phyloP scores from a whole-genome alignment of 2,113 vertebrate species.

The Gambusia affinis region DNA sequence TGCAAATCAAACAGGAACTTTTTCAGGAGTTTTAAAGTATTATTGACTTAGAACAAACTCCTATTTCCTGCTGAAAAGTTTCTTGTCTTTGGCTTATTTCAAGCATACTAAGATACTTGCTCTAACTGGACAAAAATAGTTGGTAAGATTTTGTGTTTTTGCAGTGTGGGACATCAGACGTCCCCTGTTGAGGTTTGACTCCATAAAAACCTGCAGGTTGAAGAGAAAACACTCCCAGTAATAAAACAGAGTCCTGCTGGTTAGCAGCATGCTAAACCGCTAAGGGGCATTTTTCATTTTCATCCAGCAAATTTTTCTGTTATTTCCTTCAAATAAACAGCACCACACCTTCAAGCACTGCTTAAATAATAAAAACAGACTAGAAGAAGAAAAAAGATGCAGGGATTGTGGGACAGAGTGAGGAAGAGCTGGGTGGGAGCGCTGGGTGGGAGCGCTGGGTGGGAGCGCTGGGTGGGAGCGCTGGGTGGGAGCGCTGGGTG shows the following conservation, averaged over 20 bases:
- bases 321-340: not conserved
- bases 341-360: not conserved
- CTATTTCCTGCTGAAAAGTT: no score
- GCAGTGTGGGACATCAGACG: not conserved
- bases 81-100: no score
- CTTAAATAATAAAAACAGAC: constrained; percentile 10
- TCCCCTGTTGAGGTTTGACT: not conserved
- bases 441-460: no score
- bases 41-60: no score
- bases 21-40: no score
- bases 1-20: no score
- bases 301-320: not conserved
- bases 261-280: constrained; percentile 14
- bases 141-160: no score
- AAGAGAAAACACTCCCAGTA: constrained; percentile 26
- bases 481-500: not conserved
- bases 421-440: not conserved
- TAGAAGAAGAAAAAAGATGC: not conserved
- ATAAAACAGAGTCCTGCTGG: constrained; percentile 18
- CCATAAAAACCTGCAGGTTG: not conserved
- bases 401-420: not conserved
- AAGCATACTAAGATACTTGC: no score
- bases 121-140: no score
- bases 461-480: not conserved
- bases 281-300: not conserved